Base-by-base conservation (phyloP, 1,140 invertebrate genomes). In the Campoletis sonorensis region DNA sequence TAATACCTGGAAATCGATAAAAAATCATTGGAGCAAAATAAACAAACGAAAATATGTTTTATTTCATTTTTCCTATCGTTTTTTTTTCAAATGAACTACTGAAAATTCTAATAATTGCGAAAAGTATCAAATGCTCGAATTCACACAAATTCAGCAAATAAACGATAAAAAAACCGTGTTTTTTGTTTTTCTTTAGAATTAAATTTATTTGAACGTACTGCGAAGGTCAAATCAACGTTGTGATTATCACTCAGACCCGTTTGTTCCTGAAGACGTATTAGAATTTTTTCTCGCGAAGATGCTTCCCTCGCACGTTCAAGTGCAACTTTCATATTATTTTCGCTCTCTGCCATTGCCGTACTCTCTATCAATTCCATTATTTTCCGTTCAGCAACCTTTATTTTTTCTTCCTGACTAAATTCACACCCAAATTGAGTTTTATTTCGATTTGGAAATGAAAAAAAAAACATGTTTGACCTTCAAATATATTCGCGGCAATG, bases 231-330 rank as follows among this genome's bases (percentile, higher is more conserved):
- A 88, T 99, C 98, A 83, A 98, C 94, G 91, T 99, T 99, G 85
- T 98, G 97, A 80, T 94, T 94, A 79, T 98, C 97, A 70, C 95
- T 96, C 77, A 97, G 93, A 64, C 96, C 96, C 82, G 96, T 94
- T 90, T 99, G 97, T 90, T 99, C 98, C 86, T 98, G 96, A 87
- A 98, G 94, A 83, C 96, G 93, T 79, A 98, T 97, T n/a, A 99
- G 90, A 82, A 95, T 96, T 82, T 96, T 93, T 90, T 99, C 98
- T 89, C 99, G 96, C 11, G 97, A 95, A 0, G 97, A 98, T 18
- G 98, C 98, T 92, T 99, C 98, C 92, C 99, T 99, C 0, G 98
- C 98, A 91, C 98, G 97, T 75, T 98, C 96, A 40, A 99, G 91
- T 0, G 98, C 95, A 86, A 94, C 86, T 86, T 94, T 94, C 54